These are phyloP conservation scores for Zenarchopterus dispar DNA, from an alignment of 2,797 vertebrate species.

Conservation along the genomic window DNA sequence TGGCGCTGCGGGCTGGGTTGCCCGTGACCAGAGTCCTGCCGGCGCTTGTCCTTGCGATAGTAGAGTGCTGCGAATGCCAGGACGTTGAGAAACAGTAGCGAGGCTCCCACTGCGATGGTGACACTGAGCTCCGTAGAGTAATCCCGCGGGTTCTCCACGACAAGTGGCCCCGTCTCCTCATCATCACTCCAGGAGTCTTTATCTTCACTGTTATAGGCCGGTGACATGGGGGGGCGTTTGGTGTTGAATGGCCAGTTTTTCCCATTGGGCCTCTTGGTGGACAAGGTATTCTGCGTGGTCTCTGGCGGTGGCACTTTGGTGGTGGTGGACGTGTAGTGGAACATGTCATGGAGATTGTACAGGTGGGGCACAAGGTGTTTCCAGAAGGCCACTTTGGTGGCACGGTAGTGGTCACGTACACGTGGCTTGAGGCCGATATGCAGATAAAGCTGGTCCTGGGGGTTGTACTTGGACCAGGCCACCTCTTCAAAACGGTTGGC, in stretches of 20 bases:
- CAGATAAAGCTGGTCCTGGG: slow-evolving; percentile 96
- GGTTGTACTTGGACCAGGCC: slow-evolving; percentile 99
- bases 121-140: slow-evolving; percentile 99
- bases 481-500: slow-evolving; percentile 98
- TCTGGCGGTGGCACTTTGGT: slow-evolving; percentile 98
- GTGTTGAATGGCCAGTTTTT: slow-evolving; percentile 91
- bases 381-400: slow-evolving; percentile 99
- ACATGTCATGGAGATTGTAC: slow-evolving; percentile 99
- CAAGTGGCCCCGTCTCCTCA: slow-evolving; percentile 87
- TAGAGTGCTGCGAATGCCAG: slow-evolving; percentile 97
- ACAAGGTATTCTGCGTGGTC: slow-evolving; percentile 94
- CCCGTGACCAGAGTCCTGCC: slow-evolving; percentile 90
- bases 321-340: slow-evolving; percentile 98
- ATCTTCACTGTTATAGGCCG: slow-evolving; percentile 83
- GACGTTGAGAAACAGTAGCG: slow-evolving; percentile 97
- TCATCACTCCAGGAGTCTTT: slow-evolving; percentile 65
- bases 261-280: slow-evolving; percentile 91
- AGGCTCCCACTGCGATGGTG: slow-evolving; percentile 97
- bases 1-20: slow-evolving; percentile 92
- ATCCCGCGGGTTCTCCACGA: slow-evolving; percentile 95
- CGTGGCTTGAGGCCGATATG: slow-evolving; percentile 98
- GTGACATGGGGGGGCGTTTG: slow-evolving; percentile 92
- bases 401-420: slow-evolving; percentile 97
- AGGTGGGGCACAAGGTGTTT: slow-evolving; percentile 98
- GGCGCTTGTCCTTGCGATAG: slow-evolving; percentile 98